Base-by-base conservation (phyloP, 2,888 invertebrate species). In the Galeopsomyia nigrocyanea region DNA sequence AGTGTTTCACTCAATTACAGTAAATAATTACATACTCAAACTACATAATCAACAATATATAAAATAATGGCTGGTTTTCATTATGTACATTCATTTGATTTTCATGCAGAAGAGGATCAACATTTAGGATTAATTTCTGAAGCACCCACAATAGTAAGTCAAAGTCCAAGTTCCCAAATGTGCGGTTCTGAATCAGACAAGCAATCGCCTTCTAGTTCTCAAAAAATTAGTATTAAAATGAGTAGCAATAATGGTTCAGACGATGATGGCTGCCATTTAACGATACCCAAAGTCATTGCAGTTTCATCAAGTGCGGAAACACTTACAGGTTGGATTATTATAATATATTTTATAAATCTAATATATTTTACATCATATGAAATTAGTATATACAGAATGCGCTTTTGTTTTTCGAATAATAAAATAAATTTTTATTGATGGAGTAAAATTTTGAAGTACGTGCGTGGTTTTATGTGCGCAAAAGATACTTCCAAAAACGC, bases 261-360 rank as follows among this genome's bases (percentile, higher is more conserved):
- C 75, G 90, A 90, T 77, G 90, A 91, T 78, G 89, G 87, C 75
- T 89, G 89, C 75, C 91, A 91, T 84, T 87, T 93, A 75, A 91
- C 92, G 10, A 93, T 93, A 77, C 94, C 94, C 0, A 93, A 92
- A 86, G 91, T 92, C 57, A 91, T 93, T 81, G 90, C 92, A 0
- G 90, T 90, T 0, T 94, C 93, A 0, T 92, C 92, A 14, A 94
- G 94, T 83, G 91, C 92, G 66, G 94, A 94, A 82, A 94, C 94
- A 0, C 86, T 94, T 21, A 93, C 93, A 86, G 94, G 93, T 91
- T 87, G 69, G 6, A n/a, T 2, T n/a, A n/a, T n/a, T n/a, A n/a
- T n/a, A 39, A 6, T 56, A 26, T 50, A 6, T 57, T 66, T 7
- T 31, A 49, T 55, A 19, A 50, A 60, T 19, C 13, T 1, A 19